Percentiles rank a stretch among this genome's conserved stretches.
phyloP scores from a whole-genome alignment of 1,140 invertebrate genomes.

The Zaprionus ghesquierei region DNA sequence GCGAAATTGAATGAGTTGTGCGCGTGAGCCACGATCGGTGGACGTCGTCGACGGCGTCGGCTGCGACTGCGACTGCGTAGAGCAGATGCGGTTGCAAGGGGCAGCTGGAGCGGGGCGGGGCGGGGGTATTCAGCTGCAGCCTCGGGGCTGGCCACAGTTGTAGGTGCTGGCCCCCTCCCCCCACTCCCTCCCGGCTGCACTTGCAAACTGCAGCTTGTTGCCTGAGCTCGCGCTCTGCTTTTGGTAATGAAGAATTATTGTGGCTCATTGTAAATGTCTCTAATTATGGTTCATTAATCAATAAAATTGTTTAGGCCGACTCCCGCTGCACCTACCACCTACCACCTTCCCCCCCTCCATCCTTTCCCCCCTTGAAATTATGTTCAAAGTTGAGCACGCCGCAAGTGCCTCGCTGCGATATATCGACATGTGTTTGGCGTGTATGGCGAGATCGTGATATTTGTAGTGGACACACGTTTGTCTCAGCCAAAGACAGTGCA shows the following conservation, averaged over 20 bases:
- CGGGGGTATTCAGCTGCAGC: not conserved
- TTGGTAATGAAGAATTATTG: conserved; percentile 81
- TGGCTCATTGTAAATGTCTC: conserved; percentile 78
- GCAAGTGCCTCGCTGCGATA: conserved; percentile 24
- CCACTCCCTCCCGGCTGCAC: not conserved
- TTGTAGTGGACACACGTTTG: conserved; percentile 75
- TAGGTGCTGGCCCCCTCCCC: not conserved
- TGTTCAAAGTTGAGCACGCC: conserved; percentile 61
- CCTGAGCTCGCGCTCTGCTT: conserved; percentile 48
- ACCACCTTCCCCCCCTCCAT: not conserved
- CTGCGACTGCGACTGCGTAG: not conserved
- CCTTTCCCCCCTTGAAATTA: conserved; percentile 33
- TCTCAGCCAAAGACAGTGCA: conserved; percentile 12
- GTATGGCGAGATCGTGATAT: conserved; percentile 73
- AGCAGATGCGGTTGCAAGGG: not conserved
- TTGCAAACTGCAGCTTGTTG: conserved; percentile 1
- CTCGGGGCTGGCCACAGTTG: conserved; percentile 5
- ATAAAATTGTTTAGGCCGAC: conserved; percentile 68
- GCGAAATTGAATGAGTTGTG: conserved; percentile 79
- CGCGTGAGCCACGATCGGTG: conserved; percentile 73
- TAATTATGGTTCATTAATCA: conserved; percentile 82
- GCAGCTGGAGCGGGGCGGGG: not conserved
- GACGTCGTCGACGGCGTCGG: not conserved
- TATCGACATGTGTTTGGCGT: conserved; percentile 58
- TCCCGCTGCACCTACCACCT: not conserved